Percentiles rank a stretch among this genome's conserved stretches.
Conservation (phyloP, 2,797 vertebrate species). For the Tragelaphus oryx region DNA sequence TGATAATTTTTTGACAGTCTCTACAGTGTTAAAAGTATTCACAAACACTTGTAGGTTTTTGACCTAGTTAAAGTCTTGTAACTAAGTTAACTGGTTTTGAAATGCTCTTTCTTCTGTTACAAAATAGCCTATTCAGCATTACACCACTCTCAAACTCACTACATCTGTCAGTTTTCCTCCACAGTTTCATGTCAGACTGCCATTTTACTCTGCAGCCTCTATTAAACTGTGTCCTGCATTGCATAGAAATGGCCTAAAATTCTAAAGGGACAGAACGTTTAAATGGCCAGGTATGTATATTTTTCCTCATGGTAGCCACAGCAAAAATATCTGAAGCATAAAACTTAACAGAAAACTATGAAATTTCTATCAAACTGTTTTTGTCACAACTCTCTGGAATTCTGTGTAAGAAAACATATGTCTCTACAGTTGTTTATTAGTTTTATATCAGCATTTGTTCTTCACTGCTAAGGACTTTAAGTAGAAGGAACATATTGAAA, state of each 20-base stretch:
- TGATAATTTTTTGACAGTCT: background rate
- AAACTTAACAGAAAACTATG: background rate
- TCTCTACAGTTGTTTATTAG: background rate
- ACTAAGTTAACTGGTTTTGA: conserved; percentile 57
- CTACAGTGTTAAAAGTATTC: conserved; percentile 4
- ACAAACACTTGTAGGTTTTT: conserved; percentile 19
- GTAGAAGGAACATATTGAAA: background rate
- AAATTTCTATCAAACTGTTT: background rate
- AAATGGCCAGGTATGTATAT: background rate
- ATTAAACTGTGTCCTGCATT: background rate
- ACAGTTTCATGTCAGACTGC: background rate
- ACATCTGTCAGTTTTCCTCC: conserved; percentile 23
- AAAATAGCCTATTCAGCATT: conserved; percentile 42
- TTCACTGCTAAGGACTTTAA: background rate
- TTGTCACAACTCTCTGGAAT: background rate
- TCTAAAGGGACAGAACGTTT: background rate
- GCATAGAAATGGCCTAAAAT: background rate
- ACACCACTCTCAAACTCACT: background rate
- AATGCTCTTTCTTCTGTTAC: conserved; percentile 22
- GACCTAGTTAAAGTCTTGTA: conserved; percentile 42
- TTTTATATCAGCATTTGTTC: background rate
- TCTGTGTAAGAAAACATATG: background rate
- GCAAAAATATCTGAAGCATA: background rate
- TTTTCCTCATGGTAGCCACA: background rate
- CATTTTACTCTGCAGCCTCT: background rate